Evolutionary conservation across 2,113 vertebrate genomes (phyloP), one percentile per base, ranked within the genome.

Genomic region (Prionailurus bengalensis): DNA sequence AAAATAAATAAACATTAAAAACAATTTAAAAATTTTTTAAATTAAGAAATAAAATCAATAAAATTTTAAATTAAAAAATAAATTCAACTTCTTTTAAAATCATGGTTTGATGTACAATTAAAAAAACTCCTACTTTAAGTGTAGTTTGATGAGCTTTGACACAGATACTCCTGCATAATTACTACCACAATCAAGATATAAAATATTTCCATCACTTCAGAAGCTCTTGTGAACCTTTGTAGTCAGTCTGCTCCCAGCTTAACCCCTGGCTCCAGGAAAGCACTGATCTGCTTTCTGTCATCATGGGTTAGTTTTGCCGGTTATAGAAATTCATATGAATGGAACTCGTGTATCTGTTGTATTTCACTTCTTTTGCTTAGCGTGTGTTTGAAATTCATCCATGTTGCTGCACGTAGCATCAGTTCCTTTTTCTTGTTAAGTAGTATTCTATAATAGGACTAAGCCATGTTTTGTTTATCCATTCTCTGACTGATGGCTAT

Each of bases 311-410:
- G 63, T 89, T 86, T 89, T 66, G 33, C 71, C 48, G 80, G 1
- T 80, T 82, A 27, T 33, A 89, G 71, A 63, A 95, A 92, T 92
- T 92, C 65, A 12, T 79, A 66, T 84, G 86, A 95, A 92, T 81
- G 29, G 48, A 63, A 85, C 80, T 94, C 23, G 51, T 74, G 31
- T 51, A 68, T 65, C 36, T 96, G 84, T 73, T 74, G n/a, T 84
- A 29, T 92, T 92, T 97, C 16, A 39, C 31, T 68, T 91, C 74
- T 97, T 97, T 53, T 58, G n/a, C n/a, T 86, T 11, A 71, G 84
- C 29, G n/a, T 51, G 23, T 79, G 89, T 94, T 89, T 80, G 12
- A 85, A 81, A 68, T 86, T 80, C 10, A 68, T 92, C n/a, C 53
- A 3, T 70, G 55, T 84, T 79, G 58, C 74, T 90, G 10, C 48